Percentiles rank a stretch among this genome's conserved stretches.
phyloP scores from a whole-genome alignment of 2,113 vertebrate species.

The Rattus rattus region DNA sequence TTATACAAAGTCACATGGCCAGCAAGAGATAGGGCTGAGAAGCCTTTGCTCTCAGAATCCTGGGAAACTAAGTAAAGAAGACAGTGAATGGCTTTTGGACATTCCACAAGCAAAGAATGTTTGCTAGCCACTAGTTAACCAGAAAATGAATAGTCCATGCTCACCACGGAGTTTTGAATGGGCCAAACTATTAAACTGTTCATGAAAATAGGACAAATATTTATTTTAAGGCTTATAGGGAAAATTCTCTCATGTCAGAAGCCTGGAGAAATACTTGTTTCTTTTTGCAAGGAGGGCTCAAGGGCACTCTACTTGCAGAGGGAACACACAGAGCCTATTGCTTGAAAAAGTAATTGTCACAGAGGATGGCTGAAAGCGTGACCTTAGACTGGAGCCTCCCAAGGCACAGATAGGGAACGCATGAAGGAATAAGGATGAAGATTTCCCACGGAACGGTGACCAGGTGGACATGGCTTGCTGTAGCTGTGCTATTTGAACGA shows the following conservation, averaged over 20 bases:
- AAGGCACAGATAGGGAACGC: neutral
- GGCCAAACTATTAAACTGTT: neutral
- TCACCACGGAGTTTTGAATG: neutral
- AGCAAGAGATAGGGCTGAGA: neutral
- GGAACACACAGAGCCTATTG: neutral
- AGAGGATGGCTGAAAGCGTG: neutral
- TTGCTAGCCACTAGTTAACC: neutral
- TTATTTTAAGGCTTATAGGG: slow-evolving; percentile 25
- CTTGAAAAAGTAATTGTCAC: neutral
- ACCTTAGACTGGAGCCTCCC: neutral
- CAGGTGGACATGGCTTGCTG: neutral
- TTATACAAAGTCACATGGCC: neutral
- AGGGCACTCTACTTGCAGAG: slow-evolving; percentile 17
- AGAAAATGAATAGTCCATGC: neutral
- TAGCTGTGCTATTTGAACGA: neutral
- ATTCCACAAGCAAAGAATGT: neutral
- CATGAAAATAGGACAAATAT: slow-evolving; percentile 39
- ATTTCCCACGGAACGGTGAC: slow-evolving; percentile 19
- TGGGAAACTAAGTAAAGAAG: slow-evolving; percentile 7
- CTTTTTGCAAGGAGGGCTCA: neutral
- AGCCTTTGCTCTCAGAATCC: neutral
- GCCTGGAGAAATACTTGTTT: slow-evolving; percentile 3
- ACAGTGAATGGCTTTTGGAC: neutral
- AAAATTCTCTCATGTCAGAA: slow-evolving; percentile 41
- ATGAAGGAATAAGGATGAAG: neutral